Base-by-base conservation (phyloP, 2,113 vertebrate species). In the Zeus faber region DNA sequence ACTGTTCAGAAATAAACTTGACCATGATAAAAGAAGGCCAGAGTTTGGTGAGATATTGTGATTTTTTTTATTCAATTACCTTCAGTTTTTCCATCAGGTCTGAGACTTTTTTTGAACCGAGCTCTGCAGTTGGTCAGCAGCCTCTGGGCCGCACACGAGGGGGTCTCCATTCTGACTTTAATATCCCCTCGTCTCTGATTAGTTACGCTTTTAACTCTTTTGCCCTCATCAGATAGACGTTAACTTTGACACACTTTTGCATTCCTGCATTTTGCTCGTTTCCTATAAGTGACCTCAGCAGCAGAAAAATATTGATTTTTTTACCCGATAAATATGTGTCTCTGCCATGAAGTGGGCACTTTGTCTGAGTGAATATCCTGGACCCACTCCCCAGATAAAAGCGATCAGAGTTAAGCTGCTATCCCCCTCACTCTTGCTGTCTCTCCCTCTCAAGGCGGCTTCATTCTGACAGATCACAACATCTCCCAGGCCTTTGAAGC, bases 401-500 rank as follows among this genome's bases (percentile, higher is more conserved):
- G 33, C 11, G 33, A 35, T 35, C 33, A 35, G 33, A 35, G 33
- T 14, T 35, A 14, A 35, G 33, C 33, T 35, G 33, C 11, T 35
- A 35, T n/a, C 33, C 13, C 5, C 33, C 5, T 37, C 2, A n/a
- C 33, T 37, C 29, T 33, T 13, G 8, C 29, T 33, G 8, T 1
- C 29, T 4, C 29, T 4, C 29, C 3, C 29, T 33, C 29, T 33
- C 29, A 1, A 25, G 23, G 31, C 26, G 18, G 26, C 67, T 49
- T 13, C 63, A 51, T 43, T 49, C 49, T 47, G 65, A 72, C 61
- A 29, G 65, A 81, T 79, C 59, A 50, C 67, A 72, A 35, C 64
- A 48, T 57, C 21, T 69, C 67, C 47, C 54, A 40, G 46, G 43
- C 48, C 75, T 87, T 89, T 87, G 70, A 87, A 77, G 70, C 49